Evolutionary conservation across 2,888 invertebrate species (phyloP), one percentile per base, ranked within the genome.

Genomic region (Lepidocyrtinus sp.): DNA sequence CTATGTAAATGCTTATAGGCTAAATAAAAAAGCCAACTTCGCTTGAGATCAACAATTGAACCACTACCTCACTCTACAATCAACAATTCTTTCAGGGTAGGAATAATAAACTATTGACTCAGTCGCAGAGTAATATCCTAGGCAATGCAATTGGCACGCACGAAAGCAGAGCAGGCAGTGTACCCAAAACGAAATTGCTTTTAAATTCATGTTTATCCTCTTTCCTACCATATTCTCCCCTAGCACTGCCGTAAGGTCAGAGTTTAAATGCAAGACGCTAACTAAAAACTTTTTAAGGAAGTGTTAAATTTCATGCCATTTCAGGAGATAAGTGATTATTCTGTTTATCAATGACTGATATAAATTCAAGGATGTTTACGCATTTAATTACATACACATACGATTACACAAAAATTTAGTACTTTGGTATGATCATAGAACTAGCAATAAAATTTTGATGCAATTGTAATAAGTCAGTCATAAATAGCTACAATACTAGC

Each of bases 331-430:
- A 69, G 19, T 2, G 12, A 25, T 55, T 55, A 17, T 25, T 19
- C 26, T 55, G 25, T 71, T 71, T 71, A 71, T 71, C 71, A 71
- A 26, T 3, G 59, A 27, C 59, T 71, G 71, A 36, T 36, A 36
- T 26, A 12, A 21, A 17, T 61, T 61, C 71, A 71, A 71, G 71
- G 71, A 62, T 71, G 61, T 61, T 22, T 36, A 36, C 36, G n/a
- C n/a, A n/a, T n/a, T n/a, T n/a, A n/a, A n/a, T n/a, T n/a, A n/a
- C n/a, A n/a, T n/a, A n/a, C n/a, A n/a, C n/a, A n/a, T n/a, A n/a
- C n/a, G n/a, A n/a, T n/a, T n/a, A n/a, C n/a, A n/a, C n/a, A n/a
- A n/a, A n/a, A n/a, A n/a, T n/a, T n/a, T n/a, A n/a, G n/a, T n/a
- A n/a, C n/a, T 69, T 55, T 25, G 26, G 59, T 69, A 9, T 27